These are phyloP conservation scores for Rhagologus leucostigma DNA, from an alignment of 2,113 vertebrate species.

Conservation along the genomic window DNA sequence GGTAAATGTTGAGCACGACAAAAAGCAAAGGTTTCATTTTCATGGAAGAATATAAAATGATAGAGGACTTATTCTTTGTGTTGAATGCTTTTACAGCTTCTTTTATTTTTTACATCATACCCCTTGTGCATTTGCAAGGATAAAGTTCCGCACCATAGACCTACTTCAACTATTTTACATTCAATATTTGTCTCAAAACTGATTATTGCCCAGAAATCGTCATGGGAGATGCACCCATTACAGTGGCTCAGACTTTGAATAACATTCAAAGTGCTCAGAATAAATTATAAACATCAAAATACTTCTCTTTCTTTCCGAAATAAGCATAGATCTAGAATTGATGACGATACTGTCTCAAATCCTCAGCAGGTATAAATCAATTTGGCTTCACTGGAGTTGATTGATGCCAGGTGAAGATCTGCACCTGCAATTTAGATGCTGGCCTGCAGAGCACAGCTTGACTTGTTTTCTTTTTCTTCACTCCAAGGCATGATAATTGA, in stretches of 20 bases:
- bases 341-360: not conserved
- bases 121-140: not conserved
- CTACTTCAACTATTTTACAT: not conserved
- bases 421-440: constrained; percentile 25
- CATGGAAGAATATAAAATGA: not conserved
- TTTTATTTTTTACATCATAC: not conserved
- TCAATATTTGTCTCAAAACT: not conserved
- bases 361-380: constrained; percentile 26
- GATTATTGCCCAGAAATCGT: not conserved
- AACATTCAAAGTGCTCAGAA: not conserved
- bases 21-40: not conserved
- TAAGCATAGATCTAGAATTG: not conserved
- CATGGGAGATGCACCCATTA: not conserved
- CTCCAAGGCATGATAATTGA: not conserved
- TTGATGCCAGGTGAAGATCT: not conserved
- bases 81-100: not conserved
- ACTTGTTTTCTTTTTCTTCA: constrained; percentile 23
- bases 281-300: not conserved
- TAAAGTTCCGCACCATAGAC: not conserved
- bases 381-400: not conserved
- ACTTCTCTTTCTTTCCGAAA: not conserved
- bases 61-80: not conserved
- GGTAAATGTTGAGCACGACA: not conserved
- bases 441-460: constrained; percentile 42
- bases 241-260: not conserved